phyloP scores from a whole-genome alignment of 2,888 invertebrate species.

The Rhodophaea formosa region DNA sequence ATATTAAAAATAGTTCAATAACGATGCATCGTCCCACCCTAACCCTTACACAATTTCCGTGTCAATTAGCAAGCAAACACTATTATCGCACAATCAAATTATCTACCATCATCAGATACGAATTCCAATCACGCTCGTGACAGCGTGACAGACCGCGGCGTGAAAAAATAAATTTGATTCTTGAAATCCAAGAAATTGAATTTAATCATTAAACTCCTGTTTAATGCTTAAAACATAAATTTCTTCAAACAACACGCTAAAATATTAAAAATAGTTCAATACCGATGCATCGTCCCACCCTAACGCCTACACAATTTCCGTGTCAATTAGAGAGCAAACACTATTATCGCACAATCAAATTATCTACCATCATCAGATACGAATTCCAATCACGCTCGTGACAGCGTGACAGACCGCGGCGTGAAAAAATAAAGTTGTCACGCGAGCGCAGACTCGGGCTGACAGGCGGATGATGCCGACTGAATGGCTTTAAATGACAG shows the following conservation, averaged over 20 bases:
- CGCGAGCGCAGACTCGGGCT: background rate
- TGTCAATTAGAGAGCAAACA: background rate
- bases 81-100: constrained; percentile 5
- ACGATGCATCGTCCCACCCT: background rate
- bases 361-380: constrained; percentile 9
- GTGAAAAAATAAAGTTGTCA: background rate
- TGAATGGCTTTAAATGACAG: background rate
- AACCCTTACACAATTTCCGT: background rate
- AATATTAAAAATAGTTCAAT: no score
- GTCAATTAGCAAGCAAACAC: background rate
- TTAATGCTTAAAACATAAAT: no score
- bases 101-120: constrained; percentile 9
- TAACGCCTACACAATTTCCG: background rate
- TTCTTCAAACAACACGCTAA: no score
- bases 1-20: no score
- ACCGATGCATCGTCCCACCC: background rate
- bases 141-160: background rate
- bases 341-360: constrained; percentile 4
- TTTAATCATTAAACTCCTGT: no score
- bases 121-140: constrained; percentile 5
- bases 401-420: constrained; percentile 2
- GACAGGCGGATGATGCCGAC: background rate
- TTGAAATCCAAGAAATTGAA: no score
- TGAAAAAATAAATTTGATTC: no score
- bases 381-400: constrained; percentile 5